phyloP scores from a whole-genome alignment of 2,888 invertebrate species.

The Isoperla grammatica region DNA sequence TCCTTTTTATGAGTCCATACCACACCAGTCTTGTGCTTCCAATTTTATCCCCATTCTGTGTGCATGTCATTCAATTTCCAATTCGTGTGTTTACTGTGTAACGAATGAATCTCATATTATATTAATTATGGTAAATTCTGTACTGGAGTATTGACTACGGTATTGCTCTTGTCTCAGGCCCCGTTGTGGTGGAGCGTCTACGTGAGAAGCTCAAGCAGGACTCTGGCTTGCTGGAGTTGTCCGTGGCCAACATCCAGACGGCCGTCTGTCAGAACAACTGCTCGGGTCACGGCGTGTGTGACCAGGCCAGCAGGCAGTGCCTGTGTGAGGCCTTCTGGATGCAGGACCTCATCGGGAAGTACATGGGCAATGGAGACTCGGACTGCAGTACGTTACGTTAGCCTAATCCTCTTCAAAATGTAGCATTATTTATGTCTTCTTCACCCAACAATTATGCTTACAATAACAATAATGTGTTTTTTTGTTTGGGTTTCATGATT shows the following conservation, averaged over 20 bases:
- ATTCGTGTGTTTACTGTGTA: no score
- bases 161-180: no score
- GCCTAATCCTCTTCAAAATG: slow-evolving; percentile 57
- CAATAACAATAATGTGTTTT: no score
- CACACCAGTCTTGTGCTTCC: no score
- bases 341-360: slow-evolving; percentile 69
- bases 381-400: slow-evolving; percentile 63
- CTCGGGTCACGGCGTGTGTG: slow-evolving; percentile 83
- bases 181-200: slow-evolving; percentile 59
- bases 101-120: no score
- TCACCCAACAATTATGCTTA: no score
- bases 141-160: no score
- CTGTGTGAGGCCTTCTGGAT: slow-evolving; percentile 96
- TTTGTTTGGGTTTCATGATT: slow-evolving; percentile 8
- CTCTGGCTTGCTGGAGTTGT: slow-evolving; percentile 62
- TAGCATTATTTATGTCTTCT: slow-evolving; percentile 81
- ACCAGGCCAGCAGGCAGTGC: slow-evolving; percentile 75
- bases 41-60: no score
- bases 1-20: no score
- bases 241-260: slow-evolving; percentile 74
- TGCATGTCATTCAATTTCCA: no score
- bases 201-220: slow-evolving; percentile 64
- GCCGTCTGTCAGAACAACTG: slow-evolving; percentile 88
- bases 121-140: no score
- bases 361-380: slow-evolving; percentile 61